These are phyloP conservation scores for Ochlodes sylvanus DNA, from an alignment of 2,888 invertebrate genomes.

Conservation along the genomic window DNA sequence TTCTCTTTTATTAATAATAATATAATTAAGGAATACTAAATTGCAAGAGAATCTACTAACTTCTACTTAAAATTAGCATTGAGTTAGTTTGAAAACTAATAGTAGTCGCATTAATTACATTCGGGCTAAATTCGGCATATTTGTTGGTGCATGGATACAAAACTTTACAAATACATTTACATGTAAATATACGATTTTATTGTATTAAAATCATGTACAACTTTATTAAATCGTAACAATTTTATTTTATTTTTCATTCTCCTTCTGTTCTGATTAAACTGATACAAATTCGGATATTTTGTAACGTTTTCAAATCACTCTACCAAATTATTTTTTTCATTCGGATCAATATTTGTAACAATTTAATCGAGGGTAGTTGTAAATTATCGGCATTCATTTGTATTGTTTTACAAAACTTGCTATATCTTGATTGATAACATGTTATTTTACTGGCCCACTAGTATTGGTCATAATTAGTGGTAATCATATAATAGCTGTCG, in stretches of 20 bases:
- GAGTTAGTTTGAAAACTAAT: constrained; percentile 65
- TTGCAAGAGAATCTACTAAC: constrained; percentile 78
- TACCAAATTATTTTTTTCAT: not conserved
- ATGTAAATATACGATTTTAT: not conserved
- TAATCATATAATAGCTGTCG: constrained; percentile 16
- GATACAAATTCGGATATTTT: not conserved
- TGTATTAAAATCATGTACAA: not conserved
- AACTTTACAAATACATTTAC: not conserved
- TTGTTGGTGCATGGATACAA: constrained; percentile 15
- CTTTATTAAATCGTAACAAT: constrained; percentile 4
- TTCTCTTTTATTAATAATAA: constrained; percentile 70
- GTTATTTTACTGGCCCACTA: constrained; percentile 25
- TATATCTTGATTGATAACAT: constrained; percentile 1
- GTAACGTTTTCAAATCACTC: not conserved
- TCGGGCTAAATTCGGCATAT: constrained; percentile 17
- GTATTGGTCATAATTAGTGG: constrained; percentile 29
- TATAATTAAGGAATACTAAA: constrained; percentile 75
- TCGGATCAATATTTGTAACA: not conserved
- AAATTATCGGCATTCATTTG: not conserved
- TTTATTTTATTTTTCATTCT: not conserved
- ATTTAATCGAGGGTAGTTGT: not conserved
- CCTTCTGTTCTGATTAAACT: not conserved
- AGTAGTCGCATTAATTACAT: constrained; percentile 49
- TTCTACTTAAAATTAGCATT: constrained; percentile 76
- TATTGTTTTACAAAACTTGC: not conserved